phyloP scores from a whole-genome alignment of 1,140 invertebrate species.

The Ceratina japonica region DNA sequence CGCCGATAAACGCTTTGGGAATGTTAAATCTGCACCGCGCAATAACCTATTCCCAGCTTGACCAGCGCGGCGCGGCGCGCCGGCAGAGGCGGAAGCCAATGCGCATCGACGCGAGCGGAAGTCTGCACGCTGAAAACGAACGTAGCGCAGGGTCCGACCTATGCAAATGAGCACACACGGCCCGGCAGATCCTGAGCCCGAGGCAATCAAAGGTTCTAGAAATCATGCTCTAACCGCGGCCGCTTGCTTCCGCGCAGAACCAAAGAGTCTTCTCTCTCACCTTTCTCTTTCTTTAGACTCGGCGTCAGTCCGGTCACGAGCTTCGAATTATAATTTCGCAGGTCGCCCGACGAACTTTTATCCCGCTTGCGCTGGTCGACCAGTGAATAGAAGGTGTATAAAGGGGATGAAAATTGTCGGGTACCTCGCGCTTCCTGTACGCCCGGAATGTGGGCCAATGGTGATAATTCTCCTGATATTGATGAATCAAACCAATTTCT shows the following conservation, averaged over 20 bases:
- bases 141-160: constrained; percentile 14
- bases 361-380: neutral
- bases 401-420: neutral
- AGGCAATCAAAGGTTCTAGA: constrained; percentile 37
- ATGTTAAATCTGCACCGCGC: constrained; percentile 41
- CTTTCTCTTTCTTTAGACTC: neutral
- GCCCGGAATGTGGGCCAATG: neutral
- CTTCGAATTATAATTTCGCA: constrained; percentile 46
- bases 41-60: constrained; percentile 33
- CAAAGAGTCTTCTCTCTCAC: neutral
- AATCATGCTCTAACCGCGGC: neutral
- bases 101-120: constrained; percentile 42
- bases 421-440: neutral
- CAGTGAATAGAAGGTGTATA: constrained; percentile 7
- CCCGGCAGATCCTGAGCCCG: constrained; percentile 13
- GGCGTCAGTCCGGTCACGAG: constrained; percentile 35
- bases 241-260: neutral
- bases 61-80: neutral
- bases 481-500: neutral
- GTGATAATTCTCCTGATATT: constrained; percentile 16
- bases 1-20: constrained; percentile 36
- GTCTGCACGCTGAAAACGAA: constrained; percentile 35
- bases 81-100: constrained; percentile 5
- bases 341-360: constrained; percentile 32
- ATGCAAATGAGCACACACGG: constrained; percentile 44